A percentile compares a stretch with the other conserved stretches of the same genome.
Conservation (phyloP, 2,113 vertebrate genomes). For the Spilogale gracilis region DNA sequence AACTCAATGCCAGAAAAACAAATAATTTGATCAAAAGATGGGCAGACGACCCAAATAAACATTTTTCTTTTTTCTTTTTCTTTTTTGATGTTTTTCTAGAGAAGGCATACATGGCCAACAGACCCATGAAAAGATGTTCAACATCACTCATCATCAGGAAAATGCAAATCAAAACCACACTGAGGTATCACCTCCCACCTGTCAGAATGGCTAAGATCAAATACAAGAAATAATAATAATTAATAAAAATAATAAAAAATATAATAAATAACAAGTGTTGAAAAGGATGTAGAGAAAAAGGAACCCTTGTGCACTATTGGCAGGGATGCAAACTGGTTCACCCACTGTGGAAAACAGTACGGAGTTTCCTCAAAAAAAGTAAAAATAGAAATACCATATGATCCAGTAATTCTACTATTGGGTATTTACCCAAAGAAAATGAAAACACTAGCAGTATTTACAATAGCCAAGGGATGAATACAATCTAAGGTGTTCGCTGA, state of each 20-base stretch:
- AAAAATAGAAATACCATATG: background rate
- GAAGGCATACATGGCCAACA: background rate
- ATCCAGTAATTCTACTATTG: background rate
- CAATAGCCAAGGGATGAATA: background rate
- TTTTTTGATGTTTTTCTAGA: background rate
- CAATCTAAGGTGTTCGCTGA: background rate
- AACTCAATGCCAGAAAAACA: background rate
- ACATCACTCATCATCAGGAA: background rate
- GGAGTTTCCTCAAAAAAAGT: background rate
- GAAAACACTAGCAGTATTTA: background rate
- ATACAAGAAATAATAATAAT: too few relatives aligned
- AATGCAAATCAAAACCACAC: background rate
- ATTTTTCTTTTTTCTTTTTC: background rate
- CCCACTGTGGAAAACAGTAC: background rate
- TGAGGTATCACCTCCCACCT: background rate
- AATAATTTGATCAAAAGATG: background rate
- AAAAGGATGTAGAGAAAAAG: background rate
- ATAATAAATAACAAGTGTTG: background rate
- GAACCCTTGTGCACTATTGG: background rate
- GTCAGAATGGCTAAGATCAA: background rate
- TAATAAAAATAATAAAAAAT: background rate
- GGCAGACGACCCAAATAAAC: background rate
- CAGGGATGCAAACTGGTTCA: background rate
- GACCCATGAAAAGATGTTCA: background rate
- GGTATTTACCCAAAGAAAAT: background rate